Evolutionary conservation across 2,888 invertebrate species (phyloP), one percentile per base, ranked within the genome.

Genomic region (Nipponacmea schrenckii): DNA sequence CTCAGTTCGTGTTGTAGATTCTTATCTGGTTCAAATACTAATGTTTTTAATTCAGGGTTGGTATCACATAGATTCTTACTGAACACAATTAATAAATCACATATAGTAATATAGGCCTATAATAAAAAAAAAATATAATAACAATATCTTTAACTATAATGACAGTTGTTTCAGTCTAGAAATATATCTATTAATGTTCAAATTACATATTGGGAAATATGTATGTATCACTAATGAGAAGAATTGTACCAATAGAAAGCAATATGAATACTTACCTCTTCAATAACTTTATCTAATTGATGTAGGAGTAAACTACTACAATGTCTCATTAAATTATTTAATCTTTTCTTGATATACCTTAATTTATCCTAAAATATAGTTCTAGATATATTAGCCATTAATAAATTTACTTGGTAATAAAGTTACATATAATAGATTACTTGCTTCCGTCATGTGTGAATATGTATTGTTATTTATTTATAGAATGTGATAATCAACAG

Each of bases 71-170:
- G 89, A 84, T 96, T 95, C 89, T 94, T 94, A 84, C 96, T 95
- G 91, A 98, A 98, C 81, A 96, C 92, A 20, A 99, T 94, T 82
- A 98, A 91, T 81, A 97, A 91, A 91, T 99, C 99, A 90, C 98
- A 98, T 69, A 98, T 93, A n/a, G 95, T 94, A 74, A 95, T 93
- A 90, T 96, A 99, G 0, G 98, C 96, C 93, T 94, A 89, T 45
- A 80, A 76, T 39, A 31, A 68, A 48, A 74, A 65, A 31, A 66
- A 44, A 64, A 64, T 69, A 4, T 31, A 31, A 3, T 5, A 2
- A 31, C 2, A 31, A 31, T 31, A 31, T 5, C 5, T 31, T 31
- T 2, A 31, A 5, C 31, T 31, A 2, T 31, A 2, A 31, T 31
- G 31, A 31, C 31, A 5, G 31, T 31, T 31, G 3, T 31, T 3